Percentiles rank a stretch among this genome's conserved stretches.
These are phyloP conservation scores for Therioaphis trifolii DNA, from an alignment of 2,888 invertebrate genomes.

Conservation along the genomic window DNA sequence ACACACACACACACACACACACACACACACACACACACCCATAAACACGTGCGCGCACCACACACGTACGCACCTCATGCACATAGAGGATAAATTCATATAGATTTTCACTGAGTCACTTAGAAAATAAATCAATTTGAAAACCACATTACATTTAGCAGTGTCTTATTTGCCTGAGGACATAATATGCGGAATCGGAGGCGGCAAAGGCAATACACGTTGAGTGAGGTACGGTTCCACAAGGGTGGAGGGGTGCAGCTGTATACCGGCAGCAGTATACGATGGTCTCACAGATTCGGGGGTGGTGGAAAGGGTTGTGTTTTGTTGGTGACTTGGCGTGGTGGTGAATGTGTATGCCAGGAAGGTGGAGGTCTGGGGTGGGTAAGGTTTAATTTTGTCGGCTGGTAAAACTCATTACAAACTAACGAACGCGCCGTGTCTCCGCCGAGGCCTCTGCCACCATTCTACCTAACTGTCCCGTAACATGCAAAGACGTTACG, in stretches of 20 bases:
- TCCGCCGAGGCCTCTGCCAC: constrained; percentile 3
- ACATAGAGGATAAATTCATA: too few relatives aligned
- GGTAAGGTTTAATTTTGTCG: constrained; percentile 58
- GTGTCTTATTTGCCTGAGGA: constrained; percentile 24
- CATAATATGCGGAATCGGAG: constrained; percentile 32
- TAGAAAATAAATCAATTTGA: constrained; percentile 36
- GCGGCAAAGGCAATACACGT: not conserved
- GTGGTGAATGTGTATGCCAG: too few relatives aligned
- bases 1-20: too few relatives aligned
- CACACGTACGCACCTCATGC: too few relatives aligned
- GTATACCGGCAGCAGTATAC: not conserved
- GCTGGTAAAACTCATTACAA: constrained; percentile 61
- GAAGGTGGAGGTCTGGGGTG: too few relatives aligned
- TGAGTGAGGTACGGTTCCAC: not conserved
- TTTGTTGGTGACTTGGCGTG: too few relatives aligned
- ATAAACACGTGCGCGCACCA: not conserved
- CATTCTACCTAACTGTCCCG: not conserved
- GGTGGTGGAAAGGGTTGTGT: too few relatives aligned
- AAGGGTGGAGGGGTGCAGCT: not conserved
- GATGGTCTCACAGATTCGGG: too few relatives aligned
- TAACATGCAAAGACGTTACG: constrained; percentile 56
- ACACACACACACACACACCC: too few relatives aligned
- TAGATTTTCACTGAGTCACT: not conserved
- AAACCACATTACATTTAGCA: constrained; percentile 36
- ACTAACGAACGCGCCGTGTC: constrained; percentile 55